Conservation (phyloP, 2,797 vertebrate genomes). For the Sebastes oblongus region DNA sequence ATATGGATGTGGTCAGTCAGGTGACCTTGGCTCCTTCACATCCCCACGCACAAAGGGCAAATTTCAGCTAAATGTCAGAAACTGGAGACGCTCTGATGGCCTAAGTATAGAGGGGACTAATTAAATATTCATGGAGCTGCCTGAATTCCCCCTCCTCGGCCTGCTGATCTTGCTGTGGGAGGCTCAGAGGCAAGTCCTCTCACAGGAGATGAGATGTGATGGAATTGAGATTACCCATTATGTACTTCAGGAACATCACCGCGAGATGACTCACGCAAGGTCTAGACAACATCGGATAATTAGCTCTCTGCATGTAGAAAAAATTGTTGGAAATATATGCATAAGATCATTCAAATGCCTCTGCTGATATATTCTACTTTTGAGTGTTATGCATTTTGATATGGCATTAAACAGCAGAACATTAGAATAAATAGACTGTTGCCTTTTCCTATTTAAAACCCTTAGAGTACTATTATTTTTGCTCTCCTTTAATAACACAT, state of each 20-base stretch:
- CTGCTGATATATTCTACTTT: not conserved
- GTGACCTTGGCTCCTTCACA: slow-evolving; percentile 73
- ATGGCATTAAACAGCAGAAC: not conserved
- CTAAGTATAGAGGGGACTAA: slow-evolving; percentile 79
- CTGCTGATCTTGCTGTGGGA: slow-evolving; percentile 73
- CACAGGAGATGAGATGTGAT: slow-evolving; percentile 55
- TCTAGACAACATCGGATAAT: slow-evolving; percentile 55
- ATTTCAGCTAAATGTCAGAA: slow-evolving; percentile 85
- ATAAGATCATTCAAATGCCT: slow-evolving; percentile 10
- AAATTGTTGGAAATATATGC: slow-evolving; percentile 6
- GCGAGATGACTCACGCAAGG: slow-evolving; percentile 51
- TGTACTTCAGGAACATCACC: slow-evolving; percentile 56
- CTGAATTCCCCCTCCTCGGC: slow-evolving; percentile 64
- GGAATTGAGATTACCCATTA: slow-evolving; percentile 64
- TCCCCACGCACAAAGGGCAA: slow-evolving; percentile 66
- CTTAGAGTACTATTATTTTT: not conserved
- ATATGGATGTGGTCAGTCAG: slow-evolving; percentile 45
- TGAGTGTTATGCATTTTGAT: slow-evolving; percentile 7
- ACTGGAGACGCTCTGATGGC: slow-evolving; percentile 79
- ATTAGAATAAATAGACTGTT: not conserved
- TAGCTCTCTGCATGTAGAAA: slow-evolving; percentile 29
- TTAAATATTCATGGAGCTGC: slow-evolving; percentile 85
- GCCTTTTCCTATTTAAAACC: not conserved
- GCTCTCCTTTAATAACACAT: not conserved
- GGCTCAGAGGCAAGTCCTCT: slow-evolving; percentile 60